These are phyloP conservation scores for Tinea trinotella DNA, from an alignment of 2,888 invertebrate species.

Conservation along the genomic window DNA sequence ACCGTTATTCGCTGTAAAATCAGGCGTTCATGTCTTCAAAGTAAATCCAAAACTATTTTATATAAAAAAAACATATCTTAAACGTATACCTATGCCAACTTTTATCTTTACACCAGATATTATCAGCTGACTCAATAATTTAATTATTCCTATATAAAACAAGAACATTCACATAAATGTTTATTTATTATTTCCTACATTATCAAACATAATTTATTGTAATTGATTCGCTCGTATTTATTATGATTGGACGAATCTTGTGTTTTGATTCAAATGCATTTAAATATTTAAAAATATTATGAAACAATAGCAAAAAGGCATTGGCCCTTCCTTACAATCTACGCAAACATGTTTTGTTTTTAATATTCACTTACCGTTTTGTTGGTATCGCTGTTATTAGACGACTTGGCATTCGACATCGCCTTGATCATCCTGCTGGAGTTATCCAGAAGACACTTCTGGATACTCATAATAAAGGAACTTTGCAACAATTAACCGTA, in stretches of 20 bases:
- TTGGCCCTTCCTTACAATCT: background rate
- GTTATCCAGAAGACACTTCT: conserved; percentile 68
- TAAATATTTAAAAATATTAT: background rate
- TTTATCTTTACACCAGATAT: too few relatives aligned
- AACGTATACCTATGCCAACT: too few relatives aligned
- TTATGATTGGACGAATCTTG: background rate
- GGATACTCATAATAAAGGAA: conserved; percentile 51
- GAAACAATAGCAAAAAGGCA: background rate
- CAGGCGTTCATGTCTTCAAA: too few relatives aligned
- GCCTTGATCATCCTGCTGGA: conserved; percentile 69
- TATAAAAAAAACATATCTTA: too few relatives aligned
- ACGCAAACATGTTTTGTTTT: too few relatives aligned
- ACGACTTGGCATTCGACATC: conserved; percentile 62
- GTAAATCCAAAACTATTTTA: too few relatives aligned
- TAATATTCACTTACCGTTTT: conserved; percentile 44
- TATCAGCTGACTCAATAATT: background rate
- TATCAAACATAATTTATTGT: background rate
- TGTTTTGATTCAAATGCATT: background rate
- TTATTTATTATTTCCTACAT: background rate
- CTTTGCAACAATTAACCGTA: conserved; percentile 34
- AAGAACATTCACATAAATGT: background rate
- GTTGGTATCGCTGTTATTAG: conserved; percentile 47
- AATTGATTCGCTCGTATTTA: background rate
- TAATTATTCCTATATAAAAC: background rate
- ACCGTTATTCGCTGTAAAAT: too few relatives aligned